Conservation (phyloP, 2,113 vertebrate species). For the Macaca mulatta region DNA sequence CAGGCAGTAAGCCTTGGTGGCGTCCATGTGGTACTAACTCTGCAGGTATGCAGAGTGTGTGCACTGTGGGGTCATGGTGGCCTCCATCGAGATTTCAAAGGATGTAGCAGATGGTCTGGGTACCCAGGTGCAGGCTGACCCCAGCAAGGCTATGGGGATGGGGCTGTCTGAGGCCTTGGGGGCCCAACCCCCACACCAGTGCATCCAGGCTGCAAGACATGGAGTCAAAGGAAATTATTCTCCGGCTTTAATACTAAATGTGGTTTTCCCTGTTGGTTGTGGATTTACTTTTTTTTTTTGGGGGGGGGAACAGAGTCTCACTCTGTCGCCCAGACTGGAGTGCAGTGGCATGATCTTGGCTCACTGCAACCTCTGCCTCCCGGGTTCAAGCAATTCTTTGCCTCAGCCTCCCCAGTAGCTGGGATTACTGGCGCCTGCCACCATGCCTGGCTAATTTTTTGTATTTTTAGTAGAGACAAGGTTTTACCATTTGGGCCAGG, state of each 20-base stretch:
- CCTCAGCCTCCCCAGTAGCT: too few relatives aligned
- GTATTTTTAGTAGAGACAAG: too few relatives aligned
- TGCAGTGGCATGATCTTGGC: too few relatives aligned
- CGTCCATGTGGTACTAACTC: neutral
- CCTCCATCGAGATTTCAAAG: neutral
- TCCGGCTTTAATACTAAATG: neutral
- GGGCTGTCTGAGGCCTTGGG: neutral
- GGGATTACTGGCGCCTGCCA: too few relatives aligned
- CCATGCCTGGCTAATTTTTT: too few relatives aligned
- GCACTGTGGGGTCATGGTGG: neutral
- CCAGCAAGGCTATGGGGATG: neutral
- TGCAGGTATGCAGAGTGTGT: neutral
- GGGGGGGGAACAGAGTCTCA: accelerated
- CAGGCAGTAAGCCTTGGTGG: neutral
- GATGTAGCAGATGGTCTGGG: neutral
- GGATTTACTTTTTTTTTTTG: neutral
- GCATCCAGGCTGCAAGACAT: neutral
- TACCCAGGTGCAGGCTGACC: neutral
- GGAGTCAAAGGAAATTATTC: neutral
- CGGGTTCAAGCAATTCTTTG: too few relatives aligned
- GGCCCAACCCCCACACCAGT: neutral
- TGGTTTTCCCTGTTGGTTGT: neutral
- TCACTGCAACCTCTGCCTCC: too few relatives aligned
- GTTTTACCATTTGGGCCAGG: too few relatives aligned
- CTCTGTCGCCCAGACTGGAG: too few relatives aligned